phyloP scores from a whole-genome alignment of 2,113 vertebrate genomes.

The Mohoua ochrocephala region DNA sequence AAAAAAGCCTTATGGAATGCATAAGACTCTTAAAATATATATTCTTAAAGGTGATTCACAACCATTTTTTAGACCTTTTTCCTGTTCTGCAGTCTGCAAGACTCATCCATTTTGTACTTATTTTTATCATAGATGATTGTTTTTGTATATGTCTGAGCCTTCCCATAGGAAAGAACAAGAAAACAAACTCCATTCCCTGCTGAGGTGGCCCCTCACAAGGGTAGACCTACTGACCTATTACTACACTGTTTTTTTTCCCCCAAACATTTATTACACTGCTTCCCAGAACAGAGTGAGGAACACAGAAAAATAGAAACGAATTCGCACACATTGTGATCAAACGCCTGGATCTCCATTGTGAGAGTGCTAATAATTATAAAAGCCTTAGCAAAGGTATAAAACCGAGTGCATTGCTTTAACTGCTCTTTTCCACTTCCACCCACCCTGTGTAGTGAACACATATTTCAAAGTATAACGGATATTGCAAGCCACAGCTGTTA shows the following conservation, averaged over 20 bases:
- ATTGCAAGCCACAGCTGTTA: conserved; percentile 31
- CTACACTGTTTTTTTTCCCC: rapidly evolving
- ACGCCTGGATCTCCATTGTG: neutral
- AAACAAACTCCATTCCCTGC: neutral
- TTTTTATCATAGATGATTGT: neutral
- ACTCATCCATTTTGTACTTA: neutral
- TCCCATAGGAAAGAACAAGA: neutral
- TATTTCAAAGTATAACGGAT: neutral
- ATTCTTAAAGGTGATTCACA: neutral
- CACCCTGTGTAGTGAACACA: neutral
- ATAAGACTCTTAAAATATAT: neutral
- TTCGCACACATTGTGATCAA: neutral
- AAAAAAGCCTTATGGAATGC: neutral
- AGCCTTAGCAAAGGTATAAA: neutral
- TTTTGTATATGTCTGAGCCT: neutral
- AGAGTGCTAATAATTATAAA: neutral
- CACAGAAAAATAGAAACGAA: neutral
- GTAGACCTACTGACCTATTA: neutral
- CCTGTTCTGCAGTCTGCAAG: neutral
- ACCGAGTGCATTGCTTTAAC: neutral
- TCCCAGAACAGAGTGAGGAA: neutral
- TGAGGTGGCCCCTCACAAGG: neutral
- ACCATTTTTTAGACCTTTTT: neutral
- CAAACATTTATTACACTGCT: neutral
- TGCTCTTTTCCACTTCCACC: neutral